Conservation (phyloP, 2,888 invertebrate species). For the Dyspetes luteomarginatus region DNA sequence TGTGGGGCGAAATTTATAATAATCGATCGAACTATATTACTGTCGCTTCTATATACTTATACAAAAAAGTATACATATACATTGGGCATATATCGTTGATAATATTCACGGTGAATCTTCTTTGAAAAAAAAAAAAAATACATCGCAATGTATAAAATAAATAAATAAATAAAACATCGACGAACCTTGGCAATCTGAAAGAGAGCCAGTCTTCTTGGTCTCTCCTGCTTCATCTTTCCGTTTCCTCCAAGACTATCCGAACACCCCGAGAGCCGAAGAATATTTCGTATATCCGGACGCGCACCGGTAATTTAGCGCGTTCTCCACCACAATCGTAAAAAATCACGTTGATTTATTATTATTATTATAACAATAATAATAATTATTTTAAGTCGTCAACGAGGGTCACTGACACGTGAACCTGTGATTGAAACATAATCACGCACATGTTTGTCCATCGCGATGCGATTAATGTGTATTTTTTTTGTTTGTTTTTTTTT, state of each 20-base stretch:
- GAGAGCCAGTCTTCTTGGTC: slow-evolving; percentile 84
- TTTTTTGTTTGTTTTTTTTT: not conserved
- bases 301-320: slow-evolving; percentile 27
- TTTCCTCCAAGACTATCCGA: slow-evolving; percentile 8
- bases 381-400: slow-evolving; percentile 37
- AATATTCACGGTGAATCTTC: too few relatives aligned
- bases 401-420: slow-evolving; percentile 51
- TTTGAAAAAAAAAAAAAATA: slow-evolving; percentile 1
- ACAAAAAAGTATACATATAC: too few relatives aligned
- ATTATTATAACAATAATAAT: not conserved
- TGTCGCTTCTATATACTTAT: too few relatives aligned
- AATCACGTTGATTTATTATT: slow-evolving; percentile 22
- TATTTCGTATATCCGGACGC: slow-evolving; percentile 43
- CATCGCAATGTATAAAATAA: too few relatives aligned
- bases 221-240: slow-evolving; percentile 79
- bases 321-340: slow-evolving; percentile 2
- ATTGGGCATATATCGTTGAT: too few relatives aligned
- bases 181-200: slow-evolving; percentile 91
- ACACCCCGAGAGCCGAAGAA: slow-evolving; percentile 16
- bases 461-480: not conserved
- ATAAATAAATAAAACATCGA: slow-evolving; percentile 19
- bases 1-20: too few relatives aligned
- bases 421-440: slow-evolving; percentile 28
- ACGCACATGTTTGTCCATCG: slow-evolving; percentile 55
- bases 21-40: too few relatives aligned